Percentiles rank a stretch among this genome's conserved stretches.
Evolutionary conservation across 1,140 invertebrate species (phyloP).

Genomic region (Nomia melanderi): DNA sequence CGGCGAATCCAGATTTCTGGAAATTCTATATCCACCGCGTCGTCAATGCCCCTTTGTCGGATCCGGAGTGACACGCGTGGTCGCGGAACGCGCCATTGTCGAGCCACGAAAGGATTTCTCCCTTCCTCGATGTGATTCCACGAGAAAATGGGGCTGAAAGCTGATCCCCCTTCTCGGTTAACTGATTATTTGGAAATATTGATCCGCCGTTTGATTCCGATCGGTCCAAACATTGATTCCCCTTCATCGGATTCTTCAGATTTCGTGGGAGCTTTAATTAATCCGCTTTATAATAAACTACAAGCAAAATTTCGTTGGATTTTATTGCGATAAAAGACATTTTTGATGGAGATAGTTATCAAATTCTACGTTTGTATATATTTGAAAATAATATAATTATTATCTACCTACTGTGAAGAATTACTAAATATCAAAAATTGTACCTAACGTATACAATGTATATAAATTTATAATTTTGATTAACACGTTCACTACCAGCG

Average conservation of each 20-base stretch:
- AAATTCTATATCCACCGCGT: constrained; percentile 66
- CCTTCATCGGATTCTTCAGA: background rate
- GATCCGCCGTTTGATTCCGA: constrained; percentile 57
- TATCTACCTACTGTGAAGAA: too few species aligned
- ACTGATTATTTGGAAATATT: constrained; percentile 74
- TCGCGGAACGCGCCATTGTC: constrained; percentile 42
- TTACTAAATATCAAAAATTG: too few species aligned
- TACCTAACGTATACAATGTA: too few species aligned
- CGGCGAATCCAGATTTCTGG: constrained; percentile 67
- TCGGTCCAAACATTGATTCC: constrained; percentile 73
- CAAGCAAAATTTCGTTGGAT: too few species aligned
- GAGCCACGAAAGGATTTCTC: constrained; percentile 61
- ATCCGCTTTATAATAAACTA: background rate
- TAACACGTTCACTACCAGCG: too few species aligned
- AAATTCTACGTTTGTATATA: too few species aligned
- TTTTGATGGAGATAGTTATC: too few species aligned
- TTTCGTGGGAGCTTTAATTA: background rate
- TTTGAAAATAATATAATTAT: too few species aligned
- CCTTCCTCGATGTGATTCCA: constrained; percentile 14
- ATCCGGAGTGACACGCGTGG: constrained; percentile 57
- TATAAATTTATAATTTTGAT: too few species aligned
- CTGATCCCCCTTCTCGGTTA: constrained; percentile 60
- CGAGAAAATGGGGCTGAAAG: constrained; percentile 62
- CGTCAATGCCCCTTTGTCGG: constrained; percentile 55
- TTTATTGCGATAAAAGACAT: too few species aligned